These are phyloP conservation scores for Hemicrepidius hirtus DNA, from an alignment of 2,888 invertebrate genomes.

Conservation along the genomic window DNA sequence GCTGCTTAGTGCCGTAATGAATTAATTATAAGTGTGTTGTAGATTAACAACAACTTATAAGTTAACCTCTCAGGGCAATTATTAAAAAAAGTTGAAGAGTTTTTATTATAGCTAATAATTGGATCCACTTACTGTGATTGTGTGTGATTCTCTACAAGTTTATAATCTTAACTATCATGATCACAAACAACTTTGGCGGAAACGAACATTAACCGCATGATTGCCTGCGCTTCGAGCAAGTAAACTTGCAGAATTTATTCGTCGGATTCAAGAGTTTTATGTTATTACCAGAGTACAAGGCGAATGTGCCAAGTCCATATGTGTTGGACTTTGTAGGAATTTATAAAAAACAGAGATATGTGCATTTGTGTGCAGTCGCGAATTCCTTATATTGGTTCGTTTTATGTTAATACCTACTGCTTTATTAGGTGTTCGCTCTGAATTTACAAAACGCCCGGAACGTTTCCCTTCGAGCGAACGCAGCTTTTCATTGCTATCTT, in stretches of 20 bases:
- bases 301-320: slow-evolving; percentile 34
- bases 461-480: slow-evolving; percentile 2
- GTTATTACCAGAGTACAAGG: slow-evolving; percentile 44
- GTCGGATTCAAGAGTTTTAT: slow-evolving; percentile 42
- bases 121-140: not conserved
- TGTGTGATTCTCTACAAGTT: not conserved
- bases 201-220: slow-evolving; percentile 21
- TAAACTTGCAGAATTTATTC: slow-evolving; percentile 43
- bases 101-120: not conserved
- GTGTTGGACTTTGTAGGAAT: slow-evolving; percentile 33
- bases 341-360: slow-evolving; percentile 24
- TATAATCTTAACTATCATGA: not conserved
- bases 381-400: slow-evolving; percentile 29
- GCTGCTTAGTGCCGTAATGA: too few relatives aligned
- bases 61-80: not conserved
- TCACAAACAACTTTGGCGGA: slow-evolving; percentile 26
- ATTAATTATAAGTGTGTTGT: too few relatives aligned
- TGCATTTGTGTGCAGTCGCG: slow-evolving; percentile 29
- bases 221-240: slow-evolving; percentile 24
- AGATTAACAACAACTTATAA: not conserved
- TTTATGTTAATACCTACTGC: slow-evolving; percentile 25
- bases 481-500: not conserved
- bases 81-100: too few relatives aligned
- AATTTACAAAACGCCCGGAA: slow-evolving; percentile 16
- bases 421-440: slow-evolving; percentile 32